Evolutionary conservation across 2,113 vertebrate genomes (phyloP).

Genomic region (Apaloderma vittatum): DNA sequence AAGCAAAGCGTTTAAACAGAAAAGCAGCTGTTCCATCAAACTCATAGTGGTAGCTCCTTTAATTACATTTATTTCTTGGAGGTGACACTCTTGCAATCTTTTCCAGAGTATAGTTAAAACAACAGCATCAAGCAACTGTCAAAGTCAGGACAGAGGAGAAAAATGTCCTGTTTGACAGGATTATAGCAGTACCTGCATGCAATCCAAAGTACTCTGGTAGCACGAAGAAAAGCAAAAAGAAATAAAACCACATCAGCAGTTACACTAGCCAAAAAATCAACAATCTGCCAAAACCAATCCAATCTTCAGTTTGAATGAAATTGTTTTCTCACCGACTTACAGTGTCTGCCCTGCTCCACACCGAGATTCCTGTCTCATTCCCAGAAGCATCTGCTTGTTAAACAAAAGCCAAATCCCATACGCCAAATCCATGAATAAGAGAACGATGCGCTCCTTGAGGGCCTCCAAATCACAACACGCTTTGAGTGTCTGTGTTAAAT

Average conservation of each 20-base stretch:
- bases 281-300: background rate
- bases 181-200: constrained; percentile 92
- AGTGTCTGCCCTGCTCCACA: background rate
- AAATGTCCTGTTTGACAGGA: background rate
- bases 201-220: constrained; percentile 94
- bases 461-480: background rate
- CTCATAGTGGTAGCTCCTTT: background rate
- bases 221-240: constrained; percentile 70
- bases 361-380: background rate
- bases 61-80: background rate
- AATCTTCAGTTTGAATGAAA: background rate
- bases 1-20: constrained; percentile 3
- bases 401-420: background rate
- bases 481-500: background rate
- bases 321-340: background rate
- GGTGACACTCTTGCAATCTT: constrained; percentile 31
- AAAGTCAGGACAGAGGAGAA: constrained; percentile 14
- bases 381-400: background rate
- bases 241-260: constrained; percentile 74
- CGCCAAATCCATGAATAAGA: background rate
- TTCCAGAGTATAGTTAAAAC: background rate
- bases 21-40: background rate
- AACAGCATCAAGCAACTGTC: background rate
- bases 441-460: background rate
- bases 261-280: background rate